Conservation (phyloP, 1,140 invertebrate species). For the Arctopsyche grandis region DNA sequence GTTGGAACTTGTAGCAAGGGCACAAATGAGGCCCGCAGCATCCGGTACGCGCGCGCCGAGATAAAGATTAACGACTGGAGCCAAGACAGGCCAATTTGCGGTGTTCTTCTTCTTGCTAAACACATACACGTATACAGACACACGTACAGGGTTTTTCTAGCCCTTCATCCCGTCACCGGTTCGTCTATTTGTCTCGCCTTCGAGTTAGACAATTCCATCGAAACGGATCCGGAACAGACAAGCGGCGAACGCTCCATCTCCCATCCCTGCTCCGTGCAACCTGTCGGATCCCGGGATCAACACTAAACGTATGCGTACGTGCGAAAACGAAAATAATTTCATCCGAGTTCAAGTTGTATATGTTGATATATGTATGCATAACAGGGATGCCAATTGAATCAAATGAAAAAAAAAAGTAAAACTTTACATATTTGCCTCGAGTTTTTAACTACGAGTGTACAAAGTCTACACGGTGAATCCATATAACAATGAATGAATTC, state of each 20-base stretch:
- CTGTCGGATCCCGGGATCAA: not conserved
- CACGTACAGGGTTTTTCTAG: not conserved
- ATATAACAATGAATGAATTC: no score
- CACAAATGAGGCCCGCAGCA: constrained; percentile 36
- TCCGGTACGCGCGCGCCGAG: constrained; percentile 22
- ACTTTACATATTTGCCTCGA: no score
- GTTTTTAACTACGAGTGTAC: no score
- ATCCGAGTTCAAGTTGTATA: no score
- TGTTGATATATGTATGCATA: no score
- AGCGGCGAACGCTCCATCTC: not conserved
- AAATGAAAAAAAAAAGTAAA: no score
- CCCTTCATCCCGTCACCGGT: constrained; percentile 1
- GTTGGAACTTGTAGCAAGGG: not conserved
- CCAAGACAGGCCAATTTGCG: constrained; percentile 43
- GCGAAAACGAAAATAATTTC: no score
- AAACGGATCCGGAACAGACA: not conserved
- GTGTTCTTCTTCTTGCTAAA: constrained; percentile 33
- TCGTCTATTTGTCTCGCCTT: constrained; percentile 20
- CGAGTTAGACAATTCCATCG: not conserved
- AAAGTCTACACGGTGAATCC: no score
- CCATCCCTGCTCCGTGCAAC: no score
- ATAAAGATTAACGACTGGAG: constrained; percentile 40
- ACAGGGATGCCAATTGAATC: no score
- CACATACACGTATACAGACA: not conserved
- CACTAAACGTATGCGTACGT: no score